Evolutionary conservation across 2,797 vertebrate genomes (phyloP), one percentile per base, ranked within the genome.

Genomic region (Sebastes itinus): DNA sequence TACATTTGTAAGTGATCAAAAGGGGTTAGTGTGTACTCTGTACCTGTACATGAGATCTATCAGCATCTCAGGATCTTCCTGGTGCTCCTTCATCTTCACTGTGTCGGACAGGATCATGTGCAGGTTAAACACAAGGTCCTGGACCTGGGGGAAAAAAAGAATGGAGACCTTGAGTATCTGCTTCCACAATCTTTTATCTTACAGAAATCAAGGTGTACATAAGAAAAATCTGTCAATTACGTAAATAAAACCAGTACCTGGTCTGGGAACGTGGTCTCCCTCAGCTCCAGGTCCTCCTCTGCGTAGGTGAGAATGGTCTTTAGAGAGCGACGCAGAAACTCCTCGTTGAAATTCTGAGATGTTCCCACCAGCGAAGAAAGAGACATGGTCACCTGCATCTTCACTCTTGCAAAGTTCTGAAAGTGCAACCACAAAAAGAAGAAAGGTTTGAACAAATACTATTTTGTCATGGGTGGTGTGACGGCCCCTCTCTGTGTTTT

Each of bases 301-400:
- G 97, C 98, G 3, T 99, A 99, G 0, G 98, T 99, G 77, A 99
- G 94, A 85, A 99, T 99, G 68, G 99, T 99, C 92, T 99, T 99
- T 13, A 99, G 92, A 58, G 98, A 99, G 59, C 99, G 97, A n/a
- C 99, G 95, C 78, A 99, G 92, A 87, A 98, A 99, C 86, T 99
- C 99, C 83, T 99, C 99, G 23, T 99, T 99, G 88, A 99, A 99
- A 93, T 99, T 99, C 89, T 99, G 98, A 64, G 98, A 99, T 0
- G 98, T 99, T 68, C 98, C 98, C 92, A 99, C 99, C 92, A 99
- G 93, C 2, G 98, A 99, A 0, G 99, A 99, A 8, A 99, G 96
- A 32, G 99, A 99, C 97, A 99, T 99, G 79, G 98, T 99, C 87
- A 99, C 98, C 86, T 99, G 98, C 98, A 99, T 99, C 95, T 99